Base-by-base conservation (phyloP, 2,797 vertebrate genomes). In the Pseudopleuronectes americanus region DNA sequence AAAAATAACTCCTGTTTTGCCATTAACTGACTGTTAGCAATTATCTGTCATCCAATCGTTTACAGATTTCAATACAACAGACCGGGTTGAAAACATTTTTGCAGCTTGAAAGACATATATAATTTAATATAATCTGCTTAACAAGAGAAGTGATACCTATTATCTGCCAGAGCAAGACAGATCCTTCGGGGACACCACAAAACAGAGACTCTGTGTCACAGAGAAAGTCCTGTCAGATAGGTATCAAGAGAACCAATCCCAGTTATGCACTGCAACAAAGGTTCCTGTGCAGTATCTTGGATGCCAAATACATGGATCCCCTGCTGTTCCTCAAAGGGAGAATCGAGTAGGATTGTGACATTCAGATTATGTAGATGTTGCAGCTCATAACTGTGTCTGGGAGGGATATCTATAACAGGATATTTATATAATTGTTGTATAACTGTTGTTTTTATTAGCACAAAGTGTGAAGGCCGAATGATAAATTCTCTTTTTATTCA, bases 381-480 rank as follows among this genome's bases (percentile, higher is more conserved):
- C 43, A 5, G 48, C 52, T 69, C 16, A 55, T 58, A 21, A 69
- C 51, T 36, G 56, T 65, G 58, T 65, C 38, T 55, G 47, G 33
- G 21, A 64, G 57, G 61, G 22, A 56, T 87, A 63, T 80, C 84
- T 72, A 43, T 70, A 70, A 71, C 49, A 58, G 24, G 24, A 57
- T 71, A 68, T 81, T 79, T 71, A 24, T 75, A 74, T 56, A 55
- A 61, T 82, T 73, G 24, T 75, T 26, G 8, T 71, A 31, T 63
- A 57, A 61, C 22, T 76, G 33, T 57, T 82, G 9, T 64, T 41
- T 56, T 57, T 76, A n/a, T 72, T 10, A 62, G 57, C 33, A 56
- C 8, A 28, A 56, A 63, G 23, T 8, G 19, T 41, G 52, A 33
- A 64, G 63, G 66, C 64, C 63, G 63, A 68, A 58, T 63, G 55